Evolutionary conservation across 2,888 invertebrate genomes (phyloP).

Genomic region (Synanthedon tipuliformis): DNA sequence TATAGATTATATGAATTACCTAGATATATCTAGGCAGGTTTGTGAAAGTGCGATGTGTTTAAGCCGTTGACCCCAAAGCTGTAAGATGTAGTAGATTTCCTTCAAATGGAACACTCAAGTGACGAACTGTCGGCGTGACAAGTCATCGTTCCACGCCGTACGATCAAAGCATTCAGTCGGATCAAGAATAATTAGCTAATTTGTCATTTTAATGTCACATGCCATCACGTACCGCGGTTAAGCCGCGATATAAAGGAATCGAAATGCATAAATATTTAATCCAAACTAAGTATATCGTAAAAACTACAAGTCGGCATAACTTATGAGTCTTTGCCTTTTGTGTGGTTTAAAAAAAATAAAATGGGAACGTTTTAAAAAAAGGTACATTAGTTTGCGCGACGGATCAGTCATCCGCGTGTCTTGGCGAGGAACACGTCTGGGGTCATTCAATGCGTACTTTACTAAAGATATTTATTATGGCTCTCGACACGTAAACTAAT

Average conservation of each 20-base stretch:
- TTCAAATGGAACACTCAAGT: slow-evolving; percentile 23
- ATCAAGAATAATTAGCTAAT: slow-evolving; percentile 69
- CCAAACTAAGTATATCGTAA: slow-evolving; percentile 58
- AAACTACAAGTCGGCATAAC: slow-evolving; percentile 65
- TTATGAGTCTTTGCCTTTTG: slow-evolving; percentile 60
- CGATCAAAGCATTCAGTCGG: slow-evolving; percentile 56
- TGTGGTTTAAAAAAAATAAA: slow-evolving; percentile 51
- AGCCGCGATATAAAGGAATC: slow-evolving; percentile 37
- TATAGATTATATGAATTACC: no score
- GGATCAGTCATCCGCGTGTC: slow-evolving; percentile 63
- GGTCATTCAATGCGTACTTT: slow-evolving; percentile 34
- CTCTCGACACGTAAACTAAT: slow-evolving; percentile 35
- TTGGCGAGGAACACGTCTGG: slow-evolving; percentile 50
- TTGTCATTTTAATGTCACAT: slow-evolving; percentile 70
- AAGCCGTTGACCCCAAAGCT: slow-evolving; percentile 33
- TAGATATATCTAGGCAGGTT: background rate
- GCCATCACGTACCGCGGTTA: slow-evolving; percentile 55
- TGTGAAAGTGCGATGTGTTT: background rate
- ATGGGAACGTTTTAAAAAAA: slow-evolving; percentile 42
- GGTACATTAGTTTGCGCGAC: slow-evolving; percentile 60
- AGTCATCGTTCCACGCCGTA: slow-evolving; percentile 35
- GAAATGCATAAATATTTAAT: slow-evolving; percentile 58
- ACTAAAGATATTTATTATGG: slow-evolving; percentile 27
- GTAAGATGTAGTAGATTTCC: slow-evolving; percentile 16
- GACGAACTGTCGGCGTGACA: slow-evolving; percentile 35